Evolutionary conservation across 2,113 vertebrate genomes (phyloP), one percentile per base, ranked within the genome.

Genomic region (Tyto alba): DNA sequence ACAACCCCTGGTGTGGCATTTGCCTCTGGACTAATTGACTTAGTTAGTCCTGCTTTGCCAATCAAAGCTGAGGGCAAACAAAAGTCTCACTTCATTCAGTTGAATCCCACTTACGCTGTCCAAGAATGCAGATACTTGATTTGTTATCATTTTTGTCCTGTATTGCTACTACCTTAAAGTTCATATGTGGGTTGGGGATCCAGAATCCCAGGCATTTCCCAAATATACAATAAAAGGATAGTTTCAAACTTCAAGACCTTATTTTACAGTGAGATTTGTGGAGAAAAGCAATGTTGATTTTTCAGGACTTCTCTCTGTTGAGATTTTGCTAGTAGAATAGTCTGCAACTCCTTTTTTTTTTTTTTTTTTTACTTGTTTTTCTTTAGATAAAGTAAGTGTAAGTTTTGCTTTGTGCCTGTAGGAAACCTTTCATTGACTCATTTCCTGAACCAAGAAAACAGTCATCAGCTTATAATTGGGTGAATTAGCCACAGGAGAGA

Each of bases 401-500:
- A 92, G n/a, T 91, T 95, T 95, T 85, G 16, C 66, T 89, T 93
- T 88, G 48, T 82, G 84, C 81, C 84, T 72, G 34, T 69, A 87
- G 78, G 89, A 95, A 95, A 91, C 77, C 57, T 89, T 93, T 87
- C 84, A 94, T 50, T 96, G 90, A 84, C 84, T 74, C 69, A 95
- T 95, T 96, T 96, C 66, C 84, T 82, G 57, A 89, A 91, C 48
- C 45, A 91, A 92, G 67, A 53, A 95, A 93, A 84, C 47, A 96
- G 85, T 69, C 76, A 69, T 87, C 88, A 91, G 50, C 69, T 94
- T 89, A 96, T 93, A 96, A 94, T 69, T 96, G 86, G 66, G 77
- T 92, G 77, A 95, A 96, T 95, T 85, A 95, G 32, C 85, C 84
- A 95, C 92, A 92, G 84, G 84, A 96, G 84, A 91, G 68, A 92